Conservation (phyloP, 2,113 vertebrate genomes). For the Zosterops japonicus region DNA sequence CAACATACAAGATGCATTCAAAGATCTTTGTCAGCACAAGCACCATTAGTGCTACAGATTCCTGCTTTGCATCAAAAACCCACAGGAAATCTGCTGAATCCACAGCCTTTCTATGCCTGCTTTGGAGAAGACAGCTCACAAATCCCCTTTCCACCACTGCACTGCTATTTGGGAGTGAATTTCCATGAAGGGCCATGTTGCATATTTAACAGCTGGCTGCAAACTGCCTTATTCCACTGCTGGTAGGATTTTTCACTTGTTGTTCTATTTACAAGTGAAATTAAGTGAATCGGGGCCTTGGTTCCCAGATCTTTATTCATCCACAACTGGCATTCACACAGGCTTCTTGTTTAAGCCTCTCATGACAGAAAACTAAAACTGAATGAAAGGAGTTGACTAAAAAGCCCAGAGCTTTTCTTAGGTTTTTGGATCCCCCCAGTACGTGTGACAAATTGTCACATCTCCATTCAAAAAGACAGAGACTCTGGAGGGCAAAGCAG, state of each 20-base stretch:
- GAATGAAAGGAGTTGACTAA: neutral
- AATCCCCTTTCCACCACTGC: neutral
- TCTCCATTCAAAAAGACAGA: neutral
- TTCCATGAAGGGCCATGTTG: neutral
- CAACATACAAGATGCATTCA: neutral
- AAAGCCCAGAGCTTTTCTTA: neutral
- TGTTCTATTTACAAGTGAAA: neutral
- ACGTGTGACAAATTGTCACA: neutral
- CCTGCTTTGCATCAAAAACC: neutral
- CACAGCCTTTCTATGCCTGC: neutral
- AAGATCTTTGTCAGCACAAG: neutral
- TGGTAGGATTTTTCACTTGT: neutral
- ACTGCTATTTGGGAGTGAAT: neutral
- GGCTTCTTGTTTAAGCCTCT: neutral
- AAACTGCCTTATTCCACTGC: neutral
- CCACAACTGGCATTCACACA: neutral
- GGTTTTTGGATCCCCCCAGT: neutral
- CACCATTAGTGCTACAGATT: neutral
- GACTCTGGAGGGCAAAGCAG: neutral
- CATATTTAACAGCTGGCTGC: neutral
- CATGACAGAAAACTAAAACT: neutral
- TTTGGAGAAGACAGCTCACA: neutral
- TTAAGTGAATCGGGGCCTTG: fast-evolving
- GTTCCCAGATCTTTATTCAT: neutral
- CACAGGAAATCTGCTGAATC: neutral